Conservation (phyloP, 2,888 invertebrate genomes). For the Drosophila acutilabella region DNA sequence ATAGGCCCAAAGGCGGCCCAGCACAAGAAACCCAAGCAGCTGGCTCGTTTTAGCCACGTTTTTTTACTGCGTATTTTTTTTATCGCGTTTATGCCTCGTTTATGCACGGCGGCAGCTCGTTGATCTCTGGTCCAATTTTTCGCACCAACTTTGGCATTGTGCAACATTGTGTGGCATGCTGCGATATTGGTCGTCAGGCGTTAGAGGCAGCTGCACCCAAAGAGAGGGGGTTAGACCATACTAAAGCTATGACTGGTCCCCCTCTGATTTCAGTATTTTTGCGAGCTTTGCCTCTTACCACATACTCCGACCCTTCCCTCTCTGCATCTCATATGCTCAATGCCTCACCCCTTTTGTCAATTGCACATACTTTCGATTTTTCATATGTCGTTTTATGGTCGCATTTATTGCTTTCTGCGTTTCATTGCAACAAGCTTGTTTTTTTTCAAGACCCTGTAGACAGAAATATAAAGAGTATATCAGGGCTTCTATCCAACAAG, state of each 20-base stretch:
- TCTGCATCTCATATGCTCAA: not conserved
- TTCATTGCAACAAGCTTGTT: constrained; percentile 53
- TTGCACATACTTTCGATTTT: constrained; percentile 70
- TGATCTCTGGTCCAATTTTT: constrained; percentile 75
- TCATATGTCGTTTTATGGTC: constrained; percentile 59
- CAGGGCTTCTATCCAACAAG: no score
- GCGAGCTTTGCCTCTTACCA: constrained; percentile 12
- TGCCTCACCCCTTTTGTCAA: constrained; percentile 2
- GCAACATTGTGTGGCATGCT: constrained; percentile 57
- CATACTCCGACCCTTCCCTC: not conserved
- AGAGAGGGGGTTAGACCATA: constrained; percentile 20
- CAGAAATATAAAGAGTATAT: no score
- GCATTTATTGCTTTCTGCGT: constrained; percentile 52
- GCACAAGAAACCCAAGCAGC: constrained; percentile 34
- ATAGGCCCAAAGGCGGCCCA: constrained; percentile 27
- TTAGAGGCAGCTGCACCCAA: constrained; percentile 51
- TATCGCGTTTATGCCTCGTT: no score
- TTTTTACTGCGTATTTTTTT: constrained; percentile 23
- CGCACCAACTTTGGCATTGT: constrained; percentile 59
- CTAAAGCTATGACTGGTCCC: constrained; percentile 38
- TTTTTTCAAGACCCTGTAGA: constrained; percentile 5
- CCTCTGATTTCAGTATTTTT: constrained; percentile 21
- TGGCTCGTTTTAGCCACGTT: constrained; percentile 55
- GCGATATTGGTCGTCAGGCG: constrained; percentile 49
- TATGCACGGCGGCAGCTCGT: constrained; percentile 62